A percentile compares a stretch with the other conserved stretches of the same genome.
phyloP scores from a whole-genome alignment of 23 tunicate species.

The Styela plicata region DNA sequence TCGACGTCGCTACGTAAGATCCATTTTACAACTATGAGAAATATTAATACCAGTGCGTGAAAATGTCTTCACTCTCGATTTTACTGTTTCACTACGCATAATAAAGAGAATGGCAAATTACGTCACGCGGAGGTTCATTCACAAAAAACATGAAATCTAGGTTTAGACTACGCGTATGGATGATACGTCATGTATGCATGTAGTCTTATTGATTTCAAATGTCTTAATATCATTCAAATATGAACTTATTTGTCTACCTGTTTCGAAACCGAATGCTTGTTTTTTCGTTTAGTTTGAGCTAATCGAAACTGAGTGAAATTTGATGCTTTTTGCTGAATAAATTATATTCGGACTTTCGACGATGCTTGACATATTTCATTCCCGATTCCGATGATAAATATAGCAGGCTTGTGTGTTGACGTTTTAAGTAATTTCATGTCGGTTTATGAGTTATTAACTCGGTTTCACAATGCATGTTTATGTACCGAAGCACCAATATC shows the following conservation, averaged over 20 bases:
- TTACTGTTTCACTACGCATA: background rate
- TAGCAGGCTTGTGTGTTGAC: background rate
- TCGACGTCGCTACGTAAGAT: slow-evolving; percentile 18
- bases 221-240: background rate
- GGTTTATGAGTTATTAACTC: background rate
- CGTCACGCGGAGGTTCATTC: background rate
- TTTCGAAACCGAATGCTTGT: background rate
- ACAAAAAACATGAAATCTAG: no score
- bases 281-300: background rate
- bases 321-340: background rate
- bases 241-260: background rate
- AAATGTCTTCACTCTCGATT: background rate
- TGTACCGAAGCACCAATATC: background rate
- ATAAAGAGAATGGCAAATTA: slow-evolving; percentile 21
- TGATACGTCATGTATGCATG: no score
- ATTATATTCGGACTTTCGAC: background rate
- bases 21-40: background rate
- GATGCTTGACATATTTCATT: background rate
- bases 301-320: background rate
- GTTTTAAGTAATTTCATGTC: background rate
- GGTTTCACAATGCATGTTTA: background rate
- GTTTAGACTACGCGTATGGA: no score
- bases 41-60: background rate
- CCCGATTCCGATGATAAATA: background rate
- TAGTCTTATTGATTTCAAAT: no score